Evolutionary conservation across 2,888 invertebrate species (phyloP), one percentile per base, ranked within the genome.

Genomic region (Minunthozetes semirufus): DNA sequence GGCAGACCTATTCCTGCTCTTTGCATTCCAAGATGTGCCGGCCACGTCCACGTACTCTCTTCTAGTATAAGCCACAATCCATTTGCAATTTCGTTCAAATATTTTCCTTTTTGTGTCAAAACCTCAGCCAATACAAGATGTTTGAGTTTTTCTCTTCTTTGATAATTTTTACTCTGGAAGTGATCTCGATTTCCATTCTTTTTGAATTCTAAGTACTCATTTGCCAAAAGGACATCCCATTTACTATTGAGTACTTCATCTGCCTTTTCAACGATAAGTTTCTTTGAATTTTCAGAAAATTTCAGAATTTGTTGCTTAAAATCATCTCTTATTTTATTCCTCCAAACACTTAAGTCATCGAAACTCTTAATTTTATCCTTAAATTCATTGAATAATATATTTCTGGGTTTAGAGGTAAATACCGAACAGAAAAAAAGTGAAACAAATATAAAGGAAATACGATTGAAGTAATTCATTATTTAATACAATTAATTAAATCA

Each of bases 11-110:
- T 13, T 6, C 56, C 56, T 19, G 72, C 53, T 25, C 29, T 53
- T 27, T 72, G 72, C 53, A 53, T 22, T 11, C 46, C 9, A 6
- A 72, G 63, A 66, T 72, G 48, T n/a, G 48, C 48, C 53, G 72
- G 72, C 25, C 29, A 72, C 25, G 15, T 15, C 72, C 72, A 72
- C 1, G 72, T 68, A 38, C 72, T 72, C 33, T 72, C 72, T 53
- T 72, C 72, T 63, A 72, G 5, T 27, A 71, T 48, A 53, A 48
- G 48, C 71, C 71, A 71, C 6, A 71, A 5, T 25, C 71, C 71
- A 38, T 71, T 38, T 9, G 27, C 42, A 3, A 71, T 71, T 5
- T 71, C 27, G 27, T 71, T 38, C 71, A 72, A 22, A 53, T 72
- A 72, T 29, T 72, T 72, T 29, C 33, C 29, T 4, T 33, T 29